Percentiles rank a stretch among this genome's conserved stretches.
phyloP scores from a whole-genome alignment of 1,140 invertebrate genomes.

The Cataglyphis hispanica region DNA sequence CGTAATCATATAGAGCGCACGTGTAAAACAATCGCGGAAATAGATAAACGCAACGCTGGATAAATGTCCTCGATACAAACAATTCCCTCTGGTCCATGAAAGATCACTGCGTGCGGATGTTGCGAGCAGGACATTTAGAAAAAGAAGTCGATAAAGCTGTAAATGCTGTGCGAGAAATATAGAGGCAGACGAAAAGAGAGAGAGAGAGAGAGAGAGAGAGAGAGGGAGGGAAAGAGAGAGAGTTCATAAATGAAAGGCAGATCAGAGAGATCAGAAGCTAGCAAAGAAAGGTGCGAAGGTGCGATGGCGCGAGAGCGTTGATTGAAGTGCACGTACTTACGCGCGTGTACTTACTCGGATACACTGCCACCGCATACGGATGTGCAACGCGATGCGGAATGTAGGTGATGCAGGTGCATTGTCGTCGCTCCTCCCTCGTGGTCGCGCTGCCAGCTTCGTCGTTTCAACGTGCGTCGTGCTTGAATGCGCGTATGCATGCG shows the following conservation, averaged over 20 bases:
- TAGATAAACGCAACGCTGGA: slow-evolving; percentile 21
- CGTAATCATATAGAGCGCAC: background rate
- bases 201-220: background rate
- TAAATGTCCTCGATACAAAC: slow-evolving; percentile 65
- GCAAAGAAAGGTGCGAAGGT: slow-evolving; percentile 78
- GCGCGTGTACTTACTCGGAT: slow-evolving; percentile 79
- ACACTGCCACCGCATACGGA: slow-evolving; percentile 45
- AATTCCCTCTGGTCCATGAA: slow-evolving; percentile 51
- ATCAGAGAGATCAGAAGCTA: slow-evolving; percentile 79
- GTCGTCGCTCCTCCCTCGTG: slow-evolving; percentile 80
- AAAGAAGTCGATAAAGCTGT: slow-evolving; percentile 55
- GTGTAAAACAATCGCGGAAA: slow-evolving; percentile 2
- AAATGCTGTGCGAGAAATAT: slow-evolving; percentile 24
- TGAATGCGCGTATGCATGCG: slow-evolving; percentile 22
- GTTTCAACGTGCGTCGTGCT: background rate
- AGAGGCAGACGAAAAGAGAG: background rate
- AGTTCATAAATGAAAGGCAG: slow-evolving; percentile 74
- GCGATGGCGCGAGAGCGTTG: slow-evolving; percentile 82
- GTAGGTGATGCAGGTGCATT: slow-evolving; percentile 71
- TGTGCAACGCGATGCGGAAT: slow-evolving; percentile 68
- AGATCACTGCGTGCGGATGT: slow-evolving; percentile 15
- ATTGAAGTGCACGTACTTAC: slow-evolving; percentile 85
- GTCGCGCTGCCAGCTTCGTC: slow-evolving; percentile 66
- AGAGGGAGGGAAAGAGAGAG: slow-evolving; percentile 61
- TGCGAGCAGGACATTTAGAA: slow-evolving; percentile 30